Conservation (phyloP, 2,113 vertebrate species). For the Speoplatyrhinus poulsoni region DNA sequence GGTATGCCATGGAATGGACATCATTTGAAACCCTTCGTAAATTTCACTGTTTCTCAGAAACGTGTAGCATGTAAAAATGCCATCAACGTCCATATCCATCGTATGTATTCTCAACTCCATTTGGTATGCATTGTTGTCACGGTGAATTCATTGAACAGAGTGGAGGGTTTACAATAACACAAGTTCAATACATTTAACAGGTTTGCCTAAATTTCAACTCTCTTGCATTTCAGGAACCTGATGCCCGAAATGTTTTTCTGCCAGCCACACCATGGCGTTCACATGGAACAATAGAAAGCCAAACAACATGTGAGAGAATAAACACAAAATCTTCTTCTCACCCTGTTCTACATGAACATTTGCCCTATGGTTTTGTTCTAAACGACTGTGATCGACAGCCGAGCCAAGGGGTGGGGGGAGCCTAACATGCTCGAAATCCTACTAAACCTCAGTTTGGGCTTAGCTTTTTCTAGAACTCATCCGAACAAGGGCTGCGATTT, state of each 20-base stretch:
- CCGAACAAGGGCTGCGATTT: constrained; percentile 57
- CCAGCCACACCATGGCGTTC: constrained; percentile 67
- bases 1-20: no score
- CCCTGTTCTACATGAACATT: constrained; percentile 50
- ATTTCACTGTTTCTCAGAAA: no score
- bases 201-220: background rate
- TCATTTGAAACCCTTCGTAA: no score
- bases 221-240: constrained; percentile 53
- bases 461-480: constrained; percentile 43
- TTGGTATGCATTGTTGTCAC: no score
- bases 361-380: constrained; percentile 58
- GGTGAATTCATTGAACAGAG: no score
- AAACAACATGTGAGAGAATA: constrained; percentile 26
- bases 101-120: no score
- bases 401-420: constrained; percentile 61
- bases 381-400: constrained; percentile 77
- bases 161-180: no score
- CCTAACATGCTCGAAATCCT: constrained; percentile 28
- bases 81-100: no score
- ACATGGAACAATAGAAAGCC: constrained; percentile 52
- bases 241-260: constrained; percentile 60
- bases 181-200: no score
- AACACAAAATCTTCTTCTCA: constrained; percentile 43
- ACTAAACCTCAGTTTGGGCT: constrained; percentile 47
- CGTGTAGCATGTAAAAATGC: no score